These are phyloP conservation scores for Glaucidium brasilianum DNA, from an alignment of 2,113 vertebrate genomes.

Conservation along the genomic window DNA sequence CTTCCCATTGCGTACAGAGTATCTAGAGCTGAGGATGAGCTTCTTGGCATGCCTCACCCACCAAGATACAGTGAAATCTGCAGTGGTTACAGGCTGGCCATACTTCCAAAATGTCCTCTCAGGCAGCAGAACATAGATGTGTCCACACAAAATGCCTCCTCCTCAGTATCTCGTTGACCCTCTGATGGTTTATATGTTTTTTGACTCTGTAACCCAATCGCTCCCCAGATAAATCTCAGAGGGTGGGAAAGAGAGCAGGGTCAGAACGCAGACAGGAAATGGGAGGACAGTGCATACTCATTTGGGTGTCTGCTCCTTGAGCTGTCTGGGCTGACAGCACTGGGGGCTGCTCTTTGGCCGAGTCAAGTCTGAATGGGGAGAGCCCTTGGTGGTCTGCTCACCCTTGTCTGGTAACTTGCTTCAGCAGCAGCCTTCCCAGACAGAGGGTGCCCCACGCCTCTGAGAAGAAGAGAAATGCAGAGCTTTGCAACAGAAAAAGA, in stretches of 20 bases:
- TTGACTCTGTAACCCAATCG: slow-evolving; percentile 9
- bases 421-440: not conserved
- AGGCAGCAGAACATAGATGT: not conserved
- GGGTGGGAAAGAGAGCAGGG: slow-evolving; percentile 44
- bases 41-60: not conserved
- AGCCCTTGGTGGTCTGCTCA: slow-evolving; percentile 38
- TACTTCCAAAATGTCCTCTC: not conserved
- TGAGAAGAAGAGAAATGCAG: not conserved
- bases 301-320: slow-evolving; percentile 25
- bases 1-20: not conserved
- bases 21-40: not conserved
- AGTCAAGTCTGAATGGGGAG: not conserved
- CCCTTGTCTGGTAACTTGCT: not conserved
- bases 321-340: slow-evolving; percentile 20
- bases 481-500: not conserved
- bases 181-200: not conserved
- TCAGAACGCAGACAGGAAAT: slow-evolving; percentile 42
- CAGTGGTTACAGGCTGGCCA: not conserved
- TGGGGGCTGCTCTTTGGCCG: not conserved
- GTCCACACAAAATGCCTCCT: not conserved
- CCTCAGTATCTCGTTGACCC: not conserved
- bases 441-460: not conserved
- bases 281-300: not conserved
- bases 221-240: slow-evolving; percentile 15
- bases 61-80: not conserved